Evolutionary conservation across 1,140 invertebrate genomes (phyloP), one percentile per base, ranked within the genome.

Genomic region (Cephus cinctus): DNA sequence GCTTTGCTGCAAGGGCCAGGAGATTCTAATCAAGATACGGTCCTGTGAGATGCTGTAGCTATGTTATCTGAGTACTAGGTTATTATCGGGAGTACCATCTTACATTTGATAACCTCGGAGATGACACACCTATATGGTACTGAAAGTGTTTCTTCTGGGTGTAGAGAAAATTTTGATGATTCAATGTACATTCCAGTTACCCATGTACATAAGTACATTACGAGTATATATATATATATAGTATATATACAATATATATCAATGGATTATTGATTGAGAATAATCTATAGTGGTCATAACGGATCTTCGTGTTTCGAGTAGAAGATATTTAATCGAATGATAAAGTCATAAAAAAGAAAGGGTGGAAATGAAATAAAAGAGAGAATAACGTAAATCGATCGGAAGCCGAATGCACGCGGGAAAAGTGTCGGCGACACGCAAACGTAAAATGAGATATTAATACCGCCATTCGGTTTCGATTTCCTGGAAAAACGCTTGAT

Each of bases 401-500:
- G 61, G 65, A 67, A 66, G n/a, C n/a, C n/a, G n/a, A 27, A 6
- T 56, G 54, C 54, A 57, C 48, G 50, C 52, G 50, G 65, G 51
- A 69, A 69, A 70, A 67, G 67, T 69, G 62, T 67, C 55, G 66
- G 56, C 59, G 59, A 67, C 61, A 66, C 61, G 59, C 61, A 59
- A 63, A 57, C 58, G 59, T 62, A 73, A 66, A 73, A 75, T 75
- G 72, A 72, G 69, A 73, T 73, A 75, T 75, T 74, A 73, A 73
- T 71, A 73, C 63, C 63, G 59, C 62, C 68, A 73, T 71, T 72
- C 67, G 67, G 67, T 73, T 73, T 73, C 67, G 70, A 74, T 74
- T 72, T 72, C 66, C 67, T 63, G 70, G 69, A 74, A 73, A 74
- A 74, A 72, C 66, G 68, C 58, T 71, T 71, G 68, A 71, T 69